Evolutionary conservation across 2,113 vertebrate species (phyloP).

Genomic region (Oncorhynchus mykiss): DNA sequence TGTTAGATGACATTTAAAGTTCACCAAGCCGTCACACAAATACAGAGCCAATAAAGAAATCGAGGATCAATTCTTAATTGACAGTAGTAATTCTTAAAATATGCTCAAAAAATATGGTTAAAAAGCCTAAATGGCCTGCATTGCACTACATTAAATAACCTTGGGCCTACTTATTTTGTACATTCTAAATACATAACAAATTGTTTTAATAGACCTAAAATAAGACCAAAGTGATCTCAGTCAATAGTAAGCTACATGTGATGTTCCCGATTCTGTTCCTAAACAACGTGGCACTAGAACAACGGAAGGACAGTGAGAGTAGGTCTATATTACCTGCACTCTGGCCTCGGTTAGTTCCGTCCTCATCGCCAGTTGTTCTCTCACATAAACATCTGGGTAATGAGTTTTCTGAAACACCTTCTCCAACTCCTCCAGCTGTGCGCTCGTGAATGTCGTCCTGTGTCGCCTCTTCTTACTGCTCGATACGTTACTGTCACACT

Average conservation of each 20-base stretch:
- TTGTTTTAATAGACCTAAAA: too few relatives aligned
- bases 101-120: too few relatives aligned
- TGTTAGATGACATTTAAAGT: too few relatives aligned
- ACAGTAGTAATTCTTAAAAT: too few relatives aligned
- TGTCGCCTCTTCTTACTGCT: conserved; percentile 98
- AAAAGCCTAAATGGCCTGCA: too few relatives aligned
- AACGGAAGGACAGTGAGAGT: not conserved
- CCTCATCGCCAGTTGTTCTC: conserved; percentile 95
- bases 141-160: too few relatives aligned
- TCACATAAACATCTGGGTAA: conserved; percentile 97
- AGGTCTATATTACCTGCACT: conserved; percentile 83
- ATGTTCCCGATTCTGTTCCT: not conserved
- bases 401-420: conserved; percentile 99
- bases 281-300: not conserved
- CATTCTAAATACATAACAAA: too few relatives aligned
- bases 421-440: conserved; percentile 96
- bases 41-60: too few relatives aligned
- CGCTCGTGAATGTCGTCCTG: conserved; percentile 95
- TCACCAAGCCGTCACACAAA: too few relatives aligned
- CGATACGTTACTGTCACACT: conserved; percentile 96
- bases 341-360: conserved; percentile 97
- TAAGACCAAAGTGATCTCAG: not conserved
- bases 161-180: not conserved
- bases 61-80: too few relatives aligned
- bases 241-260: too few relatives aligned